phyloP scores from a whole-genome alignment of 2,888 invertebrate genomes.

The Nomada fabriciana region DNA sequence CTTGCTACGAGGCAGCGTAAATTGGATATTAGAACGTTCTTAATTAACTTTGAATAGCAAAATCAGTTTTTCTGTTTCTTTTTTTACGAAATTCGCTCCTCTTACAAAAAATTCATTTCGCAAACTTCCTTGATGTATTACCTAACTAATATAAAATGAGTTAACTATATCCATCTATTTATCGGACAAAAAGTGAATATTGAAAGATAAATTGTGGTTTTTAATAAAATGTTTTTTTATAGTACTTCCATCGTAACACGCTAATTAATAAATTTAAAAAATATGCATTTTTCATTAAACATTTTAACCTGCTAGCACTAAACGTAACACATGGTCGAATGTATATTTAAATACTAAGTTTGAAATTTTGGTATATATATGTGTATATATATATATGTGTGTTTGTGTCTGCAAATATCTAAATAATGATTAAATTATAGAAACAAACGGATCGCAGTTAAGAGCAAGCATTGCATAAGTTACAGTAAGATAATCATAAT shows the following conservation, averaged over 20 bases:
- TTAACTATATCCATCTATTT: neutral
- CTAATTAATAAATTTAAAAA: conserved; percentile 9
- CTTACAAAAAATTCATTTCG: conserved; percentile 2
- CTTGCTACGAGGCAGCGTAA: neutral
- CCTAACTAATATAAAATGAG: neutral
- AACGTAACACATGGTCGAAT: neutral
- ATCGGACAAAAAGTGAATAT: neutral
- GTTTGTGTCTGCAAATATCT: neutral
- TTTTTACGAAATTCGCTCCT: neutral
- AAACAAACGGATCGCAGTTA: neutral
- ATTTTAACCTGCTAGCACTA: neutral
- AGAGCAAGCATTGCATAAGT: no score
- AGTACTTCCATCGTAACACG: neutral
- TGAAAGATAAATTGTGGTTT: neutral
- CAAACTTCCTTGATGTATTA: neutral
- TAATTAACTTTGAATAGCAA: neutral
- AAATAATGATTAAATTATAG: neutral
- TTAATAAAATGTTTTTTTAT: neutral
- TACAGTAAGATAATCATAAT: neutral
- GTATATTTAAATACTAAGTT: neutral
- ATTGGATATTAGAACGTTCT: neutral
- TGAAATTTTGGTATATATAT: conserved; percentile 1
- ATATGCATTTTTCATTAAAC: neutral
- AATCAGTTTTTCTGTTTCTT: neutral
- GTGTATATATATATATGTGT: neutral